Conservation (phyloP, 2,113 vertebrate species). For the Loxodonta africana region DNA sequence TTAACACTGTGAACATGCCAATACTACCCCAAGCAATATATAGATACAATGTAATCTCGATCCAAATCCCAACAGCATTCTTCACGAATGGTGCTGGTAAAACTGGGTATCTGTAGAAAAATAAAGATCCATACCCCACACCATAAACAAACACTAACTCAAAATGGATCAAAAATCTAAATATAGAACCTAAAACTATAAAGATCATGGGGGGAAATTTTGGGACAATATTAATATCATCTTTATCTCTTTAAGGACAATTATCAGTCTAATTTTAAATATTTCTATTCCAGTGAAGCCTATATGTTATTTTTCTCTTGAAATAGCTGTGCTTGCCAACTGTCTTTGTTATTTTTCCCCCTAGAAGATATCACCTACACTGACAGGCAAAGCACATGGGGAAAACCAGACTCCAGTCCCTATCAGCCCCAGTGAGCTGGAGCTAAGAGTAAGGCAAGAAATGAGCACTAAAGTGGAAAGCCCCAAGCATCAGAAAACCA, state of each 20-base stretch:
- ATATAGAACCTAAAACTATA: no score
- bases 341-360: not conserved
- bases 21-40: no score
- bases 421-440: not conserved
- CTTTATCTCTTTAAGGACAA: not conserved
- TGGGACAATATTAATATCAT: no score
- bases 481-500: not conserved
- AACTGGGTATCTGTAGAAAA: no score
- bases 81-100: no score
- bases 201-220: no score
- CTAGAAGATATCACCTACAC: not conserved
- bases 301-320: not conserved
- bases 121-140: no score
- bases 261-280: conserved; percentile 17
- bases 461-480: not conserved
- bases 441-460: not conserved
- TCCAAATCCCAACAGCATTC: no score
- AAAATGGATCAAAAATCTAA: no score
- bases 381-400: not conserved
- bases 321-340: not conserved
- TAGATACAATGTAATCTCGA: no score
- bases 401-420: not conserved
- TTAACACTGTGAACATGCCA: no score
- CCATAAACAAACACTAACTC: no score
- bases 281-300: conserved; percentile 4